Percentiles rank a stretch among this genome's conserved stretches.
Conservation (phyloP, 2,797 vertebrate genomes). For the Chaunax sp. region DNA sequence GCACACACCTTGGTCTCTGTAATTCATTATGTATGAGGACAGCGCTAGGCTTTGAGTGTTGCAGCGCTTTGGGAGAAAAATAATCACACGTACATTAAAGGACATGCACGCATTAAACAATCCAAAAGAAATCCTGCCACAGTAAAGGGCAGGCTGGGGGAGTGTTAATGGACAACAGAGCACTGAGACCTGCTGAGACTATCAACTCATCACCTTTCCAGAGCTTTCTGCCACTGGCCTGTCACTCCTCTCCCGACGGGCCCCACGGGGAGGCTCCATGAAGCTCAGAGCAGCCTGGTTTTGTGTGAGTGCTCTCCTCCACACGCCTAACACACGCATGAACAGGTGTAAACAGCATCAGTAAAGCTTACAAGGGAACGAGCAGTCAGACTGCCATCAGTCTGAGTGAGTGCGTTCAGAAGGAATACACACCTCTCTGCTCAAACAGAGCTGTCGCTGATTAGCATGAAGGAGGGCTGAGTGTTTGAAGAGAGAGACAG, state of each 20-base stretch:
- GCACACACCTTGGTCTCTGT: constrained; percentile 35
- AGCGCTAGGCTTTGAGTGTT: constrained; percentile 19
- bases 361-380: constrained; percentile 26
- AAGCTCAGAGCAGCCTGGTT: not conserved
- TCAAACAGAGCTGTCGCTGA: constrained; percentile 44
- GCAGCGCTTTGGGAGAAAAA: constrained; percentile 30
- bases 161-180: constrained; percentile 3
- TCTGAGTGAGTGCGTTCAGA: constrained; percentile 24
- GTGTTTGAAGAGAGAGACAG: constrained; percentile 18
- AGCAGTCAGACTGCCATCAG: constrained; percentile 13
- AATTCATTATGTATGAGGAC: constrained; percentile 61
- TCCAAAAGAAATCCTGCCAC: no score
- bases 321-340: constrained; percentile 29
- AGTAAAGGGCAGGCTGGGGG: not conserved
- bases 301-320: not conserved
- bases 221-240: not conserved
- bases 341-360: not conserved
- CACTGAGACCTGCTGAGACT: constrained; percentile 10
- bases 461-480: constrained; percentile 34
- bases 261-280: constrained; percentile 11
- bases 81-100: constrained; percentile 39
- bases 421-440: constrained; percentile 21
- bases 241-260: constrained; percentile 17
- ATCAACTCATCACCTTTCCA: constrained; percentile 23
- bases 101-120: constrained; percentile 6